phyloP scores from a whole-genome alignment of 2,888 invertebrate genomes.

The Ctena decussata region DNA sequence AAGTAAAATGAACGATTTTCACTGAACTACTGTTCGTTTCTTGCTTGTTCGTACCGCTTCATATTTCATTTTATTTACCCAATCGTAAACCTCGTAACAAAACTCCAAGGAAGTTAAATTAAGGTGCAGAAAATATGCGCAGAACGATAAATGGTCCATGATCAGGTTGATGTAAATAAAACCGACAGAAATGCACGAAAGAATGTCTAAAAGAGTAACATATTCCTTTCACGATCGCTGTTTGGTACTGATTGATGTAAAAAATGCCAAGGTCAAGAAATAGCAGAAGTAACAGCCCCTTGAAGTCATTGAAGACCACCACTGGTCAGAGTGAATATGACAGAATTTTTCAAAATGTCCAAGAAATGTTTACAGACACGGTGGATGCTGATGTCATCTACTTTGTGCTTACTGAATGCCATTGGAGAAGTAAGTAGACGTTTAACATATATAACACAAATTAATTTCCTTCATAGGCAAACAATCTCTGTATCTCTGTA shows the following conservation, averaged over 20 bases:
- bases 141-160: constrained; percentile 5
- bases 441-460: no score
- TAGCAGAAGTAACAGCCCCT: constrained; percentile 57
- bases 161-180: not conserved
- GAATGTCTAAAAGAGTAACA: not conserved
- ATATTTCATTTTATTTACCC: not conserved
- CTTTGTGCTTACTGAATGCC: constrained; percentile 55
- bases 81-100: constrained; percentile 4
- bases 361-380: constrained; percentile 50
- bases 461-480: no score
- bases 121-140: constrained; percentile 52
- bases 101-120: constrained; percentile 42
- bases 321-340: constrained; percentile 27
- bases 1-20: no score
- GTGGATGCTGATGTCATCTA: constrained; percentile 52
- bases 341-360: constrained; percentile 55
- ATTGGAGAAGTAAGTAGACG: constrained; percentile 54
- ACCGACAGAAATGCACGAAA: not conserved
- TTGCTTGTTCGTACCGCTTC: no score
- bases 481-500: no score
- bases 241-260: not conserved
- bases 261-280: constrained; percentile 60
- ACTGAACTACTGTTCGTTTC: no score
- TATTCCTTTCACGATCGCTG: not conserved
- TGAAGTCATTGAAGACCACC: constrained; percentile 21